These are phyloP conservation scores for Pseudolaguvia tuberculata DNA, from an alignment of 2,113 vertebrate genomes.

Conservation along the genomic window DNA sequence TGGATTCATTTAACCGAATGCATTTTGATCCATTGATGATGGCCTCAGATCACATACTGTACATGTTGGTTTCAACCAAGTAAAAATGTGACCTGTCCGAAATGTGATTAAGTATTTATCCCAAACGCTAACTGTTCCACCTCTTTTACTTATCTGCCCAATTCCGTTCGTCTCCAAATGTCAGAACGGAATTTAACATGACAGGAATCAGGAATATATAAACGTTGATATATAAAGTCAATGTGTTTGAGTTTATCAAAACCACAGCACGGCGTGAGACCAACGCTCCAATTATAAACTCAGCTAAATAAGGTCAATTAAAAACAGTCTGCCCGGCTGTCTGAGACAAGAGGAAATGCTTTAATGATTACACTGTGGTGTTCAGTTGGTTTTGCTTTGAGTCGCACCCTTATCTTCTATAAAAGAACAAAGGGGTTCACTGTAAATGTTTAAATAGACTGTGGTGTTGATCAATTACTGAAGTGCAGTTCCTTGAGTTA, in stretches of 20 bases:
- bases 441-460: background rate
- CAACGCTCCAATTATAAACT: conserved; percentile 26
- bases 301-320: conserved; percentile 48
- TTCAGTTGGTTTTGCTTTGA: conserved; percentile 20
- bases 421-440: background rate
- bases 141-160: background rate
- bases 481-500: no score
- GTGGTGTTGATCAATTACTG: background rate
- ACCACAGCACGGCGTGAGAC: conserved; percentile 16
- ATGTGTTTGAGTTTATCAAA: conserved; percentile 32
- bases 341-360: conserved; percentile 41
- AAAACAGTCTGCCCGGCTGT: conserved; percentile 15
- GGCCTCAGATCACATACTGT: background rate
- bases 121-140: conserved; percentile 5
- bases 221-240: conserved; percentile 39
- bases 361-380: conserved; percentile 16
- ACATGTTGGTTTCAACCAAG: background rate
- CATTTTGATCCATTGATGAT: conserved; percentile 22
- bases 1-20: conserved; percentile 18
- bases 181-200: conserved; percentile 1
- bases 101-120: background rate
- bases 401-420: background rate
- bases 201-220: conserved; percentile 16
- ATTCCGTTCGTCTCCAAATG: background rate
- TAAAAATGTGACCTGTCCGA: background rate